These are phyloP conservation scores for Hoplostethus atlanticus DNA, from an alignment of 2,797 vertebrate species.

Conservation along the genomic window DNA sequence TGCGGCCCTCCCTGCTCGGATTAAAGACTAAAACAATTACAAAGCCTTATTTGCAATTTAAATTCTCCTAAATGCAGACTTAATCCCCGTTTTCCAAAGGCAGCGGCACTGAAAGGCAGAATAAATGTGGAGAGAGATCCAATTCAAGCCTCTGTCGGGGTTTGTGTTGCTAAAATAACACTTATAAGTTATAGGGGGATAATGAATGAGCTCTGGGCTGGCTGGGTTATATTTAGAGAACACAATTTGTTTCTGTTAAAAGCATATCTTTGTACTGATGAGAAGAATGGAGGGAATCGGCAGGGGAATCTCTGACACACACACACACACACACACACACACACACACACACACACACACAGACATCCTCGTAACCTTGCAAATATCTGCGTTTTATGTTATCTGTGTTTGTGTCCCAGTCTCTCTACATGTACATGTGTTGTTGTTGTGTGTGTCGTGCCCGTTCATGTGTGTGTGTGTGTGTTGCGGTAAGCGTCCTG, in stretches of 20 bases:
- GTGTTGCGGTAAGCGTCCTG: conserved; percentile 34
- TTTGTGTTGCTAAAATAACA: conserved; percentile 75
- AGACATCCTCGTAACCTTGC: conserved; percentile 3
- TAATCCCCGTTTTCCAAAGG: conserved; percentile 78
- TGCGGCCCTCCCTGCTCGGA: conserved; percentile 68
- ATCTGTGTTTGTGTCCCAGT: conserved; percentile 29
- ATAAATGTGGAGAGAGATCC: conserved; percentile 71
- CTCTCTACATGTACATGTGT: conserved; percentile 50
- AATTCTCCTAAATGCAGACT: conserved; percentile 78
- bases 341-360: background rate
- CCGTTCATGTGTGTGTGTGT: conserved; percentile 8
- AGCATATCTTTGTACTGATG: conserved; percentile 46
- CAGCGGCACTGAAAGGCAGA: conserved; percentile 68
- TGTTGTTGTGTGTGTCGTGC: background rate
- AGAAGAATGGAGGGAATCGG: conserved; percentile 53
- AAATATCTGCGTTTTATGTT: conserved; percentile 55
- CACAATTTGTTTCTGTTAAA: conserved; percentile 64
- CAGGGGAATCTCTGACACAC: conserved; percentile 35
- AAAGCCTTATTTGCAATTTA: conserved; percentile 79
- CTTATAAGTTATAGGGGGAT: conserved; percentile 66
- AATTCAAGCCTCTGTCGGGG: conserved; percentile 68
- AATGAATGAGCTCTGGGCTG: conserved; percentile 69
- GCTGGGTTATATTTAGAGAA: conserved; percentile 68
- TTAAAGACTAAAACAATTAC: conserved; percentile 83
- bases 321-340: conserved; percentile 9